phyloP scores from a whole-genome alignment of 2,888 invertebrate genomes.

The Neelides folsomi region DNA sequence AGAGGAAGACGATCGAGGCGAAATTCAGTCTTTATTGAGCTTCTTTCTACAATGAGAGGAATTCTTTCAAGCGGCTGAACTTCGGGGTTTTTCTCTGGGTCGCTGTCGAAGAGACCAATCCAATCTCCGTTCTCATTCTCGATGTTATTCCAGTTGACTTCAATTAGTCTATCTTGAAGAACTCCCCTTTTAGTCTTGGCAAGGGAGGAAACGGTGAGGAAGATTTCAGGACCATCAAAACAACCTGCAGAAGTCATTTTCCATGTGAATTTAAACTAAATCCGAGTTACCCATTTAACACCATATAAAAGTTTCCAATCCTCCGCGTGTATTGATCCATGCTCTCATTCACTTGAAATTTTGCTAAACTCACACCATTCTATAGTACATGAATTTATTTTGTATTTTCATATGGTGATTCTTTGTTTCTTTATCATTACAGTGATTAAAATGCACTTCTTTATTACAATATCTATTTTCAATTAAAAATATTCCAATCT shows the following conservation, averaged over 20 bases:
- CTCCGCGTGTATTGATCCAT: too few relatives aligned
- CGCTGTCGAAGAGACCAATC: conserved; percentile 36
- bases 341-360: too few relatives aligned
- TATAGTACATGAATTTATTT: too few relatives aligned
- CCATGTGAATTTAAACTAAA: not conserved
- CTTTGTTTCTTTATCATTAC: too few relatives aligned
- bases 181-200: conserved; percentile 25
- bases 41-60: conserved; percentile 6
- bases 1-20: conserved; percentile 29
- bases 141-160: conserved; percentile 28
- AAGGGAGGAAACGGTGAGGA: conserved; percentile 25
- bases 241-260: conserved; percentile 16
- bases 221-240: conserved; percentile 26
- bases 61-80: not conserved
- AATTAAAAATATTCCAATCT: too few relatives aligned
- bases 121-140: conserved; percentile 33
- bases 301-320: too few relatives aligned
- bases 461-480: too few relatives aligned
- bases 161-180: conserved; percentile 25
- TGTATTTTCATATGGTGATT: too few relatives aligned
- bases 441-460: too few relatives aligned
- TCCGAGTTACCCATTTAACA: not conserved
- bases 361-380: too few relatives aligned
- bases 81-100: conserved; percentile 27
- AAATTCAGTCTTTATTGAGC: conserved; percentile 34